phyloP scores from a whole-genome alignment of 2,797 vertebrate species.

The Parambassis ranga region DNA sequence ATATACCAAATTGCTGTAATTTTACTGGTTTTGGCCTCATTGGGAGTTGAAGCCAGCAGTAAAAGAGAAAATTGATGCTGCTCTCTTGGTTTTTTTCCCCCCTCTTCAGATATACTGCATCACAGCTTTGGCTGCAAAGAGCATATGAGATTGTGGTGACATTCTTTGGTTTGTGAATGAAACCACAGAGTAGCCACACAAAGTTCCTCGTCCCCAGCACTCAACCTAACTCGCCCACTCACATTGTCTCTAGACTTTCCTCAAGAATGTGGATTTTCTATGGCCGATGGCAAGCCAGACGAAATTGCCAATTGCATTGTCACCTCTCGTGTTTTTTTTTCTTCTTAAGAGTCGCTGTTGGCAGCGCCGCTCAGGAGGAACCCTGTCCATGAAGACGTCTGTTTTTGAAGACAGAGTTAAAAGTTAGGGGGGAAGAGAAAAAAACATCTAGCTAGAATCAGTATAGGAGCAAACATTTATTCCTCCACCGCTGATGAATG shows the following conservation, averaged over 20 bases:
- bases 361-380: conserved; percentile 34
- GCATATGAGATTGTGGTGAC: conserved; percentile 72
- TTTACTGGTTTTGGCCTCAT: conserved; percentile 64
- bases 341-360: conserved; percentile 45
- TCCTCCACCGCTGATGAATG: neutral
- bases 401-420: conserved; percentile 16
- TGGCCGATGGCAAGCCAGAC: conserved; percentile 66
- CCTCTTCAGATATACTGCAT: conserved; percentile 66
- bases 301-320: conserved; percentile 72
- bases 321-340: conserved; percentile 73
- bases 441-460: neutral
- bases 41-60: conserved; percentile 56
- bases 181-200: conserved; percentile 75
- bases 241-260: conserved; percentile 75
- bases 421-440: neutral
- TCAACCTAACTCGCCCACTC: conserved; percentile 68
- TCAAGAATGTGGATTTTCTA: conserved; percentile 77
- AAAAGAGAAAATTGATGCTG: conserved; percentile 74
- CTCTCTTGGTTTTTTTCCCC: conserved; percentile 39
- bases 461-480: conserved; percentile 8
- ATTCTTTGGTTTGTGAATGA: conserved; percentile 78
- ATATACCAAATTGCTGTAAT: conserved; percentile 62
- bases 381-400: conserved; percentile 32
- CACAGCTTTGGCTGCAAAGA: conserved; percentile 68
- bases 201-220: conserved; percentile 63